Percentiles rank a stretch among this genome's conserved stretches.
Conservation (phyloP, 2,113 vertebrate genomes). For the Zosterops hypoxanthus region DNA sequence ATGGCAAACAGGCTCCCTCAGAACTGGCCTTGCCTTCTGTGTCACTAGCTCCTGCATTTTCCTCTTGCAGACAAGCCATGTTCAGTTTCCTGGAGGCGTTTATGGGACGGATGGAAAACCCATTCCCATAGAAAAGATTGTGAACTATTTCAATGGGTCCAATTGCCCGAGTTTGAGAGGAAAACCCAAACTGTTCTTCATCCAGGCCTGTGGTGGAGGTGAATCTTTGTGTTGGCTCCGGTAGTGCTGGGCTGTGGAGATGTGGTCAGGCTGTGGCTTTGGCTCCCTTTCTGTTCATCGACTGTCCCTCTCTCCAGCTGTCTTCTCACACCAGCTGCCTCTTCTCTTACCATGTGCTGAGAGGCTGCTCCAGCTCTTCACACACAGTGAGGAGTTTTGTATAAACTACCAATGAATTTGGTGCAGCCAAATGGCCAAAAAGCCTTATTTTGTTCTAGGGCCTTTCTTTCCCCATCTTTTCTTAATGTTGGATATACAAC, state of each 20-base stretch:
- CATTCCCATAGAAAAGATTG: conserved; percentile 85
- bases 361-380: not conserved
- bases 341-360: not conserved
- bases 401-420: accelerated
- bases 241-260: accelerated
- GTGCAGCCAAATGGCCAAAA: accelerated
- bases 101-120: conserved; percentile 84
- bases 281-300: not conserved
- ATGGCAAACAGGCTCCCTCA: accelerated
- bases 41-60: conserved; percentile 11
- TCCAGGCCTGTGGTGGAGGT: conserved; percentile 98
- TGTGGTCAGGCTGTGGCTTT: not conserved
- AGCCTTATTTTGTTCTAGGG: not conserved
- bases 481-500: accelerated
- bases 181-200: conserved; percentile 97
- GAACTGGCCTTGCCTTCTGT: not conserved
- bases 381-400: not conserved
- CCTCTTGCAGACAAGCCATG: conserved; percentile 84
- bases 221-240: not conserved
- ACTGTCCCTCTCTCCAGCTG: not conserved
- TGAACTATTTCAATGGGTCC: conserved; percentile 87
- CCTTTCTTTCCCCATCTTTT: not conserved
- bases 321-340: not conserved
- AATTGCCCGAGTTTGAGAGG: conserved; percentile 86
- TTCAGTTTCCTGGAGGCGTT: conserved; percentile 89